A percentile compares a stretch with the other conserved stretches of the same genome.
phyloP scores from a whole-genome alignment of 2,888 invertebrate species.

The Monochamus alternatus region DNA sequence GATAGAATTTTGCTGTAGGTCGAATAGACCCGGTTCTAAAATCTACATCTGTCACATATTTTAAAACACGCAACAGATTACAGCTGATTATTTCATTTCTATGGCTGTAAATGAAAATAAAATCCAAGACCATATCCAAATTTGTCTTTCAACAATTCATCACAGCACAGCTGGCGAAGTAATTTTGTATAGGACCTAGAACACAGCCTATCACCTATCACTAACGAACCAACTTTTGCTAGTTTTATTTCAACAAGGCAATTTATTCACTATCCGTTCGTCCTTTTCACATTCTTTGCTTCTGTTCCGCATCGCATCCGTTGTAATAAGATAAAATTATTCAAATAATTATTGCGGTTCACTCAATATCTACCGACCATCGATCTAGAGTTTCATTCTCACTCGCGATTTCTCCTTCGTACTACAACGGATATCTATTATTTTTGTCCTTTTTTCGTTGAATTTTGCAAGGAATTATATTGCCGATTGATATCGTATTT shows the following conservation, averaged over 20 bases:
- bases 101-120: too few relatives aligned
- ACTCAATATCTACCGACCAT: conserved; percentile 29
- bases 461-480: conserved; percentile 11
- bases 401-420: conserved; percentile 18
- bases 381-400: conserved; percentile 26
- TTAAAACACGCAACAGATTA: too few relatives aligned
- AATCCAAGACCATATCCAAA: too few relatives aligned
- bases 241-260: conserved; percentile 31
- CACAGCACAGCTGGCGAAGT: too few relatives aligned
- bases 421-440: conserved; percentile 29
- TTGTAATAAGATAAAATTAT: conserved; percentile 41
- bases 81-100: too few relatives aligned
- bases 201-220: too few relatives aligned
- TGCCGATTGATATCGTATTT: conserved; percentile 24
- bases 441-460: conserved; percentile 16
- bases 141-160: too few relatives aligned
- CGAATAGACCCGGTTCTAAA: background rate
- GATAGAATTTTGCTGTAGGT: too few relatives aligned
- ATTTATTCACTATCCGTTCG: conserved; percentile 30
- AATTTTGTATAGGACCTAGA: too few relatives aligned
- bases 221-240: conserved; percentile 14
- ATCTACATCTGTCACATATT: too few relatives aligned
- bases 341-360: conserved; percentile 38
- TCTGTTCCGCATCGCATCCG: conserved; percentile 34
- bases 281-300: conserved; percentile 35